Evolutionary conservation across 2,797 vertebrate species (phyloP), one percentile per base, ranked within the genome.

Genomic region (Lepilemur septentrionalis): DNA sequence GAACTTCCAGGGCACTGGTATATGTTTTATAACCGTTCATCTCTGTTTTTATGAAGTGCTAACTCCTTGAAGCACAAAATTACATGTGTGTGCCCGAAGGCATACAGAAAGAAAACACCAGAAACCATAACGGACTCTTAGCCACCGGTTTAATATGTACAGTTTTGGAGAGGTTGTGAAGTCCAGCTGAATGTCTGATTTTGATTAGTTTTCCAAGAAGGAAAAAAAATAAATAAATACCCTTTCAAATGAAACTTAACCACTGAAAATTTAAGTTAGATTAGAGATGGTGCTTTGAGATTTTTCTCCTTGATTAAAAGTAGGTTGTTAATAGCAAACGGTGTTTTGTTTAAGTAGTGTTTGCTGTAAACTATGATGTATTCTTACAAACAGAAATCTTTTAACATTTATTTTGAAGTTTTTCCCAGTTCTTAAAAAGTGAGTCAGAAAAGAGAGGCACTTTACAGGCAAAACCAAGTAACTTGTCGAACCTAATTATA

Each of bases 41-140:
- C 69, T 89, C 72, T 97, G 94, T 93, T 97, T 97, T 97, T 96
- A 96, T 97, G 95, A 97, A 95, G 61, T 78, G 55, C 94, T 96
- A 88, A 96, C 50, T 90, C 93, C 92, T 93, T 95, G 92, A 96
- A 96, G 73, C 94, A 93, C 91, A 97, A 96, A 97, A 97, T 96
- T 96, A 91, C 96, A 95, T 94, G 92, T 92, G 91, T 96, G 78
- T 94, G 89, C 94, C 95, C 65, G 84, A 94, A 97, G 97, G 96
- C 92, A 96, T 92, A 89, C 75, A 73, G 81, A 86, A 92, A 93
- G 57, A 75, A 96, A 97, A 82, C 50, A 63, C 52, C 7, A 63
- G 86, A 93, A 95, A 93, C 70, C 63, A 86, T 89, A 13, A 25
- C 55, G 69, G 43, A 93, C 43, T 94, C 67, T 94, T 90, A 69